Conservation (phyloP, 2,113 vertebrate genomes). For the Chitala chitala region DNA sequence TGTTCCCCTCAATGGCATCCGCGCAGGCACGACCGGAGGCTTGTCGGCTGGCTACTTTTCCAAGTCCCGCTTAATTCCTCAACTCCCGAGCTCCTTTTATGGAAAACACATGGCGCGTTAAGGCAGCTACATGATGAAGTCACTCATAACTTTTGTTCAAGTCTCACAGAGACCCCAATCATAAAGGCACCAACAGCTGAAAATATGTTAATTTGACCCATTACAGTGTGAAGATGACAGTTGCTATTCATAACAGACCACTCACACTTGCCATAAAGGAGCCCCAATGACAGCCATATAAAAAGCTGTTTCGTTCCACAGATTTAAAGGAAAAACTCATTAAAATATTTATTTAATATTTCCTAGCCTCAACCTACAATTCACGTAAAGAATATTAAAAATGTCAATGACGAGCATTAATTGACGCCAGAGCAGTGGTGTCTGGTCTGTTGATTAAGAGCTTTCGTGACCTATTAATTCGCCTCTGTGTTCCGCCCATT, state of each 20-base stretch:
- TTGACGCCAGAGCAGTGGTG: conserved; percentile 2
- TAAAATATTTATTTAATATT: conserved; percentile 19
- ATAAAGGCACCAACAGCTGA: conserved; percentile 22
- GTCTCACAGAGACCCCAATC: neutral
- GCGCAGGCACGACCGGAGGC: neutral
- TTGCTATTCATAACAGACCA: conserved; percentile 18
- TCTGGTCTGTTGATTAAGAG: conserved; percentile 12
- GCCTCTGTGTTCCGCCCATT: neutral
- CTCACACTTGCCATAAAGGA: conserved; percentile 13
- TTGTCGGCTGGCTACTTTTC: neutral
- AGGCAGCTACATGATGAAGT: conserved; percentile 14
- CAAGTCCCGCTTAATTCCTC: neutral
- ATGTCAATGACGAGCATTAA: neutral
- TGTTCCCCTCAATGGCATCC: neutral
- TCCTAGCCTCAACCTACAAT: conserved; percentile 20
- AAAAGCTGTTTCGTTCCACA: conserved; percentile 11
- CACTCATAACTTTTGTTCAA: conserved; percentile 21
- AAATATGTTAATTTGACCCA: conserved; percentile 21
- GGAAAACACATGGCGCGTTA: neutral
- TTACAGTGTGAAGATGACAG: conserved; percentile 5
- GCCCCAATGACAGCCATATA: conserved; percentile 12
- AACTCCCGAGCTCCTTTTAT: neutral
- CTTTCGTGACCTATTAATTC: conserved; percentile 15
- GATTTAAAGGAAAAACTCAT: conserved; percentile 23
- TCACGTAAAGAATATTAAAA: conserved; percentile 1